Evolutionary conservation across 2,113 vertebrate genomes (phyloP), one percentile per base, ranked within the genome.

Genomic region (Labrus mixtus): DNA sequence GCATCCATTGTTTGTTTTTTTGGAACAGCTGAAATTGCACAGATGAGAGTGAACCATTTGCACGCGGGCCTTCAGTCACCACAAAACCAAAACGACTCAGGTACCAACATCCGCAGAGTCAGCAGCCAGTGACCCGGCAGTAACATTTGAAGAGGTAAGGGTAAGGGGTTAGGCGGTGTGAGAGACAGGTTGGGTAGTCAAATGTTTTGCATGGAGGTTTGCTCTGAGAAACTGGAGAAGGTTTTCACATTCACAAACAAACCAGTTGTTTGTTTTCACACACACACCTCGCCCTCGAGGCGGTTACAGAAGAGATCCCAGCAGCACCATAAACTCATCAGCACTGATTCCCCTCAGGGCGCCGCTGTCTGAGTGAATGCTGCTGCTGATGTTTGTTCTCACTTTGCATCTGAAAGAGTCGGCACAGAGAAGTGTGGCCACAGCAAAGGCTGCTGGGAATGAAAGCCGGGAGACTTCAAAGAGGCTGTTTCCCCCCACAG

Each of bases 391-490:
- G 56, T 61, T 54, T 55, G 67, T 66, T 68, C 71, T 36, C 2
- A 4, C 62, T 55, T 50, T 48, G 60, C 39, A 25, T 71, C 15
- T 64, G 33, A 70, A 73, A 48, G 68, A 50, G 65, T n/a, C 20
- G 50, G 57, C 51, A 56, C 15, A 29, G 39, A n/a, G 45, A 79
- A 39, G 63, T 39, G 67, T 54, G 73, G 37, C 63, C 59, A 20
- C 15, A 59, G 68, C 57, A 62, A 76, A 62, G 33, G 55, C 67
- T 66, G 39, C 61, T 58, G 71, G 67, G 25, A 79, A 75, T 56
- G 22, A 55, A 74, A 60, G 81, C 6, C 23, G 19, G 10, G 53
- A n/a, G 15, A 59, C 73, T 37, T 77, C 59, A 78, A 79, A 69
- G 60, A 16, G 12, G 0, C 39, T n/a, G 39, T 56, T 63, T 69